Percentiles rank a stretch among this genome's conserved stretches.
phyloP scores from a whole-genome alignment of 1,140 invertebrate species.

The Trichonephila inaurata region DNA sequence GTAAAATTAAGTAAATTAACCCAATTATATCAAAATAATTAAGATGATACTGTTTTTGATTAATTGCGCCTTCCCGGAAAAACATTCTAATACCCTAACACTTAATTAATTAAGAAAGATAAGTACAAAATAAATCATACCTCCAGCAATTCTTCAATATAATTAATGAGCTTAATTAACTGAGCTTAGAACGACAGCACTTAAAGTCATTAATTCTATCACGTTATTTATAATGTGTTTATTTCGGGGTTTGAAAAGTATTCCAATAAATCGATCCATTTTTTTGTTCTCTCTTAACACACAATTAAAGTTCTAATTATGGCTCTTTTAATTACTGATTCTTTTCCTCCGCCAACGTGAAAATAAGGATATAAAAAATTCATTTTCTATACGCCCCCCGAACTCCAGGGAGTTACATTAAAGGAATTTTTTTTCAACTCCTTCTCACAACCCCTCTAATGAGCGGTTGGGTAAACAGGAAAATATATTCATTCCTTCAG shows the following conservation, averaged over 20 bases:
- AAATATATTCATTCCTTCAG: constrained; percentile 56
- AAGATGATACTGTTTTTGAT: not conserved
- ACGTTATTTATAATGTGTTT: not conserved
- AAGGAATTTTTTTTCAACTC: constrained; percentile 50
- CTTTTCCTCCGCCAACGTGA: not conserved
- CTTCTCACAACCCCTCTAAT: constrained; percentile 3
- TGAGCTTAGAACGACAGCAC: not conserved
- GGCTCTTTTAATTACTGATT: not conserved
- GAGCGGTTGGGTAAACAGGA: constrained; percentile 59
- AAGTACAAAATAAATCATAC: not conserved
- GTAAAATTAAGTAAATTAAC: constrained; percentile 10
- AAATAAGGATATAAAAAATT: not conserved
- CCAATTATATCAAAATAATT: not conserved
- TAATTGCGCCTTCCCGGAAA: not conserved
- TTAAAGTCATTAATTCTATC: not conserved
- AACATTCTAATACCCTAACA: not conserved
- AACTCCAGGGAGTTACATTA: constrained; percentile 30
- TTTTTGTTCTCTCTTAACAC: not conserved
- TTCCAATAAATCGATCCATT: not conserved
- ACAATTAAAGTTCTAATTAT: constrained; percentile 1
- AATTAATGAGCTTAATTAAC: constrained; percentile 14
- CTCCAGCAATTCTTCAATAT: not conserved
- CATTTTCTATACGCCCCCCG: constrained; percentile 6
- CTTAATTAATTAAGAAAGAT: not conserved
- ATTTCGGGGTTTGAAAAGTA: not conserved